Conservation (phyloP, 2,113 vertebrate genomes). For the Nerophis ophidion region DNA sequence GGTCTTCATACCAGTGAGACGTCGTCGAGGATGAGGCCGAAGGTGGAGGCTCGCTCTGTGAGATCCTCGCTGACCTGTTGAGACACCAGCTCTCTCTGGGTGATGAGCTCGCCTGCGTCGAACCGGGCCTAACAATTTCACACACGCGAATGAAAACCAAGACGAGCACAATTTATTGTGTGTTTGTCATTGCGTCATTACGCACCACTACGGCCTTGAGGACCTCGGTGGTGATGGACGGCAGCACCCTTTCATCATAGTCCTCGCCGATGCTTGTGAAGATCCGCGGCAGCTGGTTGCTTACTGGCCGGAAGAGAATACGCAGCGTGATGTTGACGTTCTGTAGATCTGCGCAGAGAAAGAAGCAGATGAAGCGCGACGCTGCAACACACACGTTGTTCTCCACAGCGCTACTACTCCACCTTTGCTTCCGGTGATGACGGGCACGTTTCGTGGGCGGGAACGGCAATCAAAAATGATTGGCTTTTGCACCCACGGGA, state of each 20-base stretch:
- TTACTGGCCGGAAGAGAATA: slow-evolving; percentile 89
- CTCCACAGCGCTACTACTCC: neutral
- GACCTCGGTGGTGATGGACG: slow-evolving; percentile 83
- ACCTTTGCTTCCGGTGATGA: slow-evolving; percentile 98
- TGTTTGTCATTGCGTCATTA: neutral
- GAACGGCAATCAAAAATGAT: slow-evolving; percentile 95
- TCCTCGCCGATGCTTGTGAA: slow-evolving; percentile 96
- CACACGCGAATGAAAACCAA: neutral
- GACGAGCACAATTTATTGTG: too few species aligned
- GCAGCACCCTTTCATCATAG: slow-evolving; percentile 93
- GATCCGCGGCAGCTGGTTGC: slow-evolving; percentile 84
- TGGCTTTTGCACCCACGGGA: slow-evolving; percentile 97
- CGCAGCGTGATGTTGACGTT: slow-evolving; percentile 96
- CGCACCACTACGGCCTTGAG: slow-evolving; percentile 73
- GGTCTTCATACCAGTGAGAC: slow-evolving; percentile 84
- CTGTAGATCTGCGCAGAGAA: slow-evolving; percentile 82
- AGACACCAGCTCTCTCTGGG: slow-evolving; percentile 94
- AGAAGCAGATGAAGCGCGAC: neutral
- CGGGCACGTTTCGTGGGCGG: slow-evolving; percentile 90
- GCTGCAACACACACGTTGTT: neutral
- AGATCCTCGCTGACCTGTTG: slow-evolving; percentile 96
- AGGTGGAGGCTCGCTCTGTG: slow-evolving; percentile 87
- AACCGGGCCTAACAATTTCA: slow-evolving; percentile 82
- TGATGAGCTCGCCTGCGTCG: slow-evolving; percentile 94
- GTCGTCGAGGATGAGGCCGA: slow-evolving; percentile 92